Percentiles rank a stretch among this genome's conserved stretches.
These are phyloP conservation scores for Nemotelus pantherinus DNA, from an alignment of 2,888 invertebrate genomes.

Conservation along the genomic window DNA sequence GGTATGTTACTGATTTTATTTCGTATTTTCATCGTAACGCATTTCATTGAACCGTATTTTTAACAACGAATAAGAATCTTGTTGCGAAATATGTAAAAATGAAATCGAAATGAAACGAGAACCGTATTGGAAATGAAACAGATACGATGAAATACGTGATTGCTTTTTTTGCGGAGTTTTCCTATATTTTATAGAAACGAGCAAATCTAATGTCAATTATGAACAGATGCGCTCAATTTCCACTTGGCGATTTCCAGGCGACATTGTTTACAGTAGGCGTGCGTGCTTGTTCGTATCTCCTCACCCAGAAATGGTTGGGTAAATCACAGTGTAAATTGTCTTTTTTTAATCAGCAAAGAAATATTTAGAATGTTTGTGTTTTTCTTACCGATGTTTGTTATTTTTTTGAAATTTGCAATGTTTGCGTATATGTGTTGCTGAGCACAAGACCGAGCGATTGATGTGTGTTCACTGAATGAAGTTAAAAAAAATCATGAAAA, in stretches of 20 bases:
- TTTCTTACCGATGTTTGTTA: conserved; percentile 20
- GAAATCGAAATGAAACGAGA: conserved; percentile 30
- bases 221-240: conserved; percentile 34
- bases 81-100: background rate
- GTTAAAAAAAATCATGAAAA: no score
- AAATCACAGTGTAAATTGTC: conserved; percentile 33
- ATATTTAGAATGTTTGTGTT: conserved; percentile 8
- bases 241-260: conserved; percentile 38
- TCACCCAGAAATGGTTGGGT: conserved; percentile 38
- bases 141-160: conserved; percentile 31
- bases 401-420: background rate
- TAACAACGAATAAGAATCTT: conserved; percentile 45
- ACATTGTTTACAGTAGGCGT: conserved; percentile 31
- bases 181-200: conserved; percentile 37
- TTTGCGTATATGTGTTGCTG: background rate
- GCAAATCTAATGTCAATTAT: conserved; percentile 32
- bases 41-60: conserved; percentile 30
- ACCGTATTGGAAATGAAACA: conserved; percentile 7
- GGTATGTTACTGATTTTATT: conserved; percentile 60
- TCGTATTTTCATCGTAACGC: conserved; percentile 21
- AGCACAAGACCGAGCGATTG: background rate
- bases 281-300: conserved; percentile 38
- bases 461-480: background rate
- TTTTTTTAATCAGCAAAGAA: conserved; percentile 37
- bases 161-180: conserved; percentile 33